phyloP scores from a whole-genome alignment of 2,888 invertebrate species.

The Pharmacophagus antenor region DNA sequence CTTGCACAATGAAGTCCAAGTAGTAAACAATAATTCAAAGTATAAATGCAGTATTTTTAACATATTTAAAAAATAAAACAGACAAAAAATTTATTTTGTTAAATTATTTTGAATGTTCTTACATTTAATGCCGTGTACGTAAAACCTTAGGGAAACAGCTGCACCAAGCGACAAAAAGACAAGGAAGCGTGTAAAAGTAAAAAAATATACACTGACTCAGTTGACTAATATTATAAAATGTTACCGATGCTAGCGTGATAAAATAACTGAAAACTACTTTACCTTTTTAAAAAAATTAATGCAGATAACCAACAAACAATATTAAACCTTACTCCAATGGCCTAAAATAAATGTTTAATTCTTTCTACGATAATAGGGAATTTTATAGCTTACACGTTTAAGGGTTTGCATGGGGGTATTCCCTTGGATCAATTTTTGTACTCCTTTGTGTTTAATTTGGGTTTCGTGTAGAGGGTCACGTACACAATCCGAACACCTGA shows the following conservation, averaged over 20 bases:
- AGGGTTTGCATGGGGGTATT: constrained; percentile 49
- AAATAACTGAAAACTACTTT: not conserved
- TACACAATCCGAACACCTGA: constrained; percentile 35
- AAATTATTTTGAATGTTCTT: too few species aligned
- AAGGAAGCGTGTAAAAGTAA: not conserved
- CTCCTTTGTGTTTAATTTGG: constrained; percentile 41
- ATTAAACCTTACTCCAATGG: not conserved
- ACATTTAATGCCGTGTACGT: too few species aligned
- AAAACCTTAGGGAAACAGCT: not conserved
- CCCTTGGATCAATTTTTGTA: constrained; percentile 47
- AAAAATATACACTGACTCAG: too few species aligned
- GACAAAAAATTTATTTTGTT: too few species aligned
- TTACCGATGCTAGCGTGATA: not conserved
- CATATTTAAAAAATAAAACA: too few species aligned
- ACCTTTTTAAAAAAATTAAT: constrained; percentile 3
- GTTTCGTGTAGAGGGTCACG: constrained; percentile 33
- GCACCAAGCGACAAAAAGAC: not conserved
- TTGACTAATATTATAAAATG: not conserved
- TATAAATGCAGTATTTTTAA: too few species aligned
- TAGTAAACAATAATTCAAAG: too few species aligned
- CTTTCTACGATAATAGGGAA: not conserved
- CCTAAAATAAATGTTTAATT: constrained; percentile 6
- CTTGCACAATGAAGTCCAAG: too few species aligned
- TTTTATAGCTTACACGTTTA: not conserved
- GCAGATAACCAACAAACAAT: not conserved